A percentile compares a stretch with the other conserved stretches of the same genome.
Evolutionary conservation across 92 coral and sea anemone species (phyloP).

Genomic region (Desmophyllum pertusum): DNA sequence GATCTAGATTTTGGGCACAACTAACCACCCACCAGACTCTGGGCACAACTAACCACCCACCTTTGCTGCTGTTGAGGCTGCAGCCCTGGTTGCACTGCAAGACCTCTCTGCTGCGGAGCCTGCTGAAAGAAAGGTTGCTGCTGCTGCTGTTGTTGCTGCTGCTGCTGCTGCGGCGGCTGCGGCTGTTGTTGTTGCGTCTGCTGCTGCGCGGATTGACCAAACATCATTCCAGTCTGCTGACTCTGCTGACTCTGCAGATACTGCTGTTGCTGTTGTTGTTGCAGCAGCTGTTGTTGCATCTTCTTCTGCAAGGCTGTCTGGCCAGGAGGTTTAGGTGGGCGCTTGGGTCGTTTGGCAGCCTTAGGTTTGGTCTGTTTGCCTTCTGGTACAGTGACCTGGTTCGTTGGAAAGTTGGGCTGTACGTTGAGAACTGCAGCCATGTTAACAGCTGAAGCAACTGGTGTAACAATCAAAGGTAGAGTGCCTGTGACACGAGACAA

Average conservation of each 20-base stretch:
- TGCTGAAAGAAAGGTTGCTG: conserved; percentile 48
- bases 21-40: conserved; percentile 16
- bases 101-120: conserved; percentile 41
- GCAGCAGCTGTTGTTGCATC: conserved; percentile 37
- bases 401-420: conserved; percentile 36
- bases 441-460: conserved; percentile 6
- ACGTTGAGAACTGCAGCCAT: conserved; percentile 21
- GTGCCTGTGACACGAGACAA: background rate
- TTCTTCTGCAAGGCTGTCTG: conserved; percentile 44
- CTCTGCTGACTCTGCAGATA: conserved; percentile 56
- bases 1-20: background rate
- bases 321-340: conserved; percentile 42
- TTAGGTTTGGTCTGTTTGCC: conserved; percentile 69
- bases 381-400: conserved; percentile 57
- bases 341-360: conserved; percentile 46
- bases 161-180: too few species aligned
- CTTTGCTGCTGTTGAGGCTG: conserved; percentile 41
- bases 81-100: conserved; percentile 33
- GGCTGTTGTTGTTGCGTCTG: conserved; percentile 47
- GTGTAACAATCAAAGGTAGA: conserved; percentile 1
- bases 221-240: conserved; percentile 61
- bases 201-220: conserved; percentile 52
- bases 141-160: conserved; percentile 46
- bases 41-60: background rate
- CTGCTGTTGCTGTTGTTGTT: conserved; percentile 70